Conservation (phyloP, 2,888 invertebrate genomes). For the Trichacis sp. region DNA sequence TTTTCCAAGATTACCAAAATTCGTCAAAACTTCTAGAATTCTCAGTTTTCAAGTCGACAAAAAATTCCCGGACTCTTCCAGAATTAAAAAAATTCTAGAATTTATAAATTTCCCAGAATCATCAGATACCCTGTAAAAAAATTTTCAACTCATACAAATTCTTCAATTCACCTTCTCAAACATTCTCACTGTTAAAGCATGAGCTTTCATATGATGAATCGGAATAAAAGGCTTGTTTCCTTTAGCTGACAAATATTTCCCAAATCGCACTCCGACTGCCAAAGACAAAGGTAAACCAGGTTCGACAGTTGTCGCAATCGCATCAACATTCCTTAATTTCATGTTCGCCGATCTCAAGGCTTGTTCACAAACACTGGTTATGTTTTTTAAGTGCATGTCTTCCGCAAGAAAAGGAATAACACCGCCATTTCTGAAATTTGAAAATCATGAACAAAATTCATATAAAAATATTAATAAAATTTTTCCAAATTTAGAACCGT, state of each 20-base stretch:
- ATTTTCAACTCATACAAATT: not conserved
- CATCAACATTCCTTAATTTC: slow-evolving; percentile 78
- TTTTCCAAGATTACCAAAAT: no score
- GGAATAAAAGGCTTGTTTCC: slow-evolving; percentile 88
- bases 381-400: slow-evolving; percentile 83
- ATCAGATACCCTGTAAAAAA: no score
- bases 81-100: no score
- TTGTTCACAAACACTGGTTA: slow-evolving; percentile 78
- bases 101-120: no score
- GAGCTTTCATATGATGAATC: slow-evolving; percentile 99
- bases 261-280: slow-evolving; percentile 84
- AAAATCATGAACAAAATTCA: not conserved
- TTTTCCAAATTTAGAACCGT: no score
- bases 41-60: no score
- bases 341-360: slow-evolving; percentile 76
- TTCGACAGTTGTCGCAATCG: slow-evolving; percentile 90
- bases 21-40: no score
- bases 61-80: no score
- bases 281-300: slow-evolving; percentile 88
- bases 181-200: slow-evolving; percentile 91
- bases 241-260: slow-evolving; percentile 78
- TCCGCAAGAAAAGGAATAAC: slow-evolving; percentile 90
- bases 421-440: slow-evolving; percentile 79
- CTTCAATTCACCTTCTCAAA: slow-evolving; percentile 70
- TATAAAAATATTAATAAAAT: no score